Base-by-base conservation (phyloP, 2,888 invertebrate species). In the Hydraecia micacea region DNA sequence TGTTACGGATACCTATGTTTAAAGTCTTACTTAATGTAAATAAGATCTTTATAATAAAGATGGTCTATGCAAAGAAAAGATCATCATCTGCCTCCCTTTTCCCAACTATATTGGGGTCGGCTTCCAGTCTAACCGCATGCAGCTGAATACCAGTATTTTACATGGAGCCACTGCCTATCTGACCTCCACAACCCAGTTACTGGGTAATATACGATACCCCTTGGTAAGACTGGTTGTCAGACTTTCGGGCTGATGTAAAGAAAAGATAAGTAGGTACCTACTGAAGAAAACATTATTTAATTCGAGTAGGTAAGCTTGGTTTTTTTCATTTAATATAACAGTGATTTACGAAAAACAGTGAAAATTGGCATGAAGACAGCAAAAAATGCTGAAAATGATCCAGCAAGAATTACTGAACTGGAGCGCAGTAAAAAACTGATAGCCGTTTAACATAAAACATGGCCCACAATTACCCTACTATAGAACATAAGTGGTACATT, bases 401-500 rank as follows among this genome's bases (percentile, higher is more conserved):
- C 58, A 76, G 39, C 13, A 67, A 79, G n/a, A 73, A 55, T 71
- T 39, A 85, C 76, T 69, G 60, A 55, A 74, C 58, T 76, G 72
- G 49, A 87, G n/a, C 46, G 62, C 73, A 46, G 68, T 83, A 79
- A 85, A 90, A 89, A 87, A 71, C 72, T 75, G 81, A 88, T 79
- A 67, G 73, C 63, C 81, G 79, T 88, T 88, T 85, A 87, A 79
- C 85, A 89, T 90, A 89, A 91, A 89, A 91, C 90, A 90, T 85
- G 84, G 39, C 72, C 84, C 87, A 86, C 90, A 91, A 92, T 92
- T 91, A 91, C 86, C 85, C 88, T 88, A 91, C 87, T 90, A 89
- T 83, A 89, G 89, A 90, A 85, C 86, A 87, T 89, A 90, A 91
- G 87, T 90, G 93, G 91, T 89, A 87, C 91, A 91, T 93, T 91